Percentiles rank a stretch among this genome's conserved stretches.
phyloP scores from a whole-genome alignment of 2,888 invertebrate species.

The Acanthosepion lycidas region DNA sequence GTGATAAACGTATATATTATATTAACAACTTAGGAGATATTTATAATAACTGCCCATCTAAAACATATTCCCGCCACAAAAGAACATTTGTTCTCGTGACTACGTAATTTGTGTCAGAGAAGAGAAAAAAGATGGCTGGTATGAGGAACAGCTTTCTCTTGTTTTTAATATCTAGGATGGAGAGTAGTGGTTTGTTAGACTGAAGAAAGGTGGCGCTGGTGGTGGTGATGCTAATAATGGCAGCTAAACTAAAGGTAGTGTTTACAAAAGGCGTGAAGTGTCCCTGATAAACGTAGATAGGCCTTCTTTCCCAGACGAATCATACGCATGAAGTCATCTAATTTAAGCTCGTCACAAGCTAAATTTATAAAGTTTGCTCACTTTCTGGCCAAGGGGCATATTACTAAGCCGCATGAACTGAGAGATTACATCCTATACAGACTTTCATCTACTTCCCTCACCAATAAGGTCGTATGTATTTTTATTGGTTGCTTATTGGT shows the following conservation, averaged over 20 bases:
- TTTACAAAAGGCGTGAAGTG: not conserved
- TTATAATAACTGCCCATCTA: too few species aligned
- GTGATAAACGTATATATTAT: too few species aligned
- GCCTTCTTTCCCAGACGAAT: not conserved
- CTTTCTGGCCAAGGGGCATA: not conserved
- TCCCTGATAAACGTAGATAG: not conserved
- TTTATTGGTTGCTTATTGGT: not conserved
- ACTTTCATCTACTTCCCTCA: not conserved
- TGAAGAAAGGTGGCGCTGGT: too few species aligned
- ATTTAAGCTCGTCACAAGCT: not conserved
- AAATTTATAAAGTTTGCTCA: not conserved
- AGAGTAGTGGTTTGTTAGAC: too few species aligned
- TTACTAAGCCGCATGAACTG: not conserved
- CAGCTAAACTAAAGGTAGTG: not conserved
- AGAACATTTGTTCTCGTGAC: too few species aligned
- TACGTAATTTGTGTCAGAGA: too few species aligned
- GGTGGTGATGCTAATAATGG: too few species aligned
- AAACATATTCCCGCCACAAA: too few species aligned
- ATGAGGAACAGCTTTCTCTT: too few species aligned
- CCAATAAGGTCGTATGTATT: not conserved
- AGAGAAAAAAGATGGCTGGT: too few species aligned
- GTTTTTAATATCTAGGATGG: too few species aligned
- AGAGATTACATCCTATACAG: not conserved
- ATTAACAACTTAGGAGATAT: too few species aligned
- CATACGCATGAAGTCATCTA: not conserved